Conservation (phyloP, 2,888 invertebrate species). For the Hecatera dysodea region DNA sequence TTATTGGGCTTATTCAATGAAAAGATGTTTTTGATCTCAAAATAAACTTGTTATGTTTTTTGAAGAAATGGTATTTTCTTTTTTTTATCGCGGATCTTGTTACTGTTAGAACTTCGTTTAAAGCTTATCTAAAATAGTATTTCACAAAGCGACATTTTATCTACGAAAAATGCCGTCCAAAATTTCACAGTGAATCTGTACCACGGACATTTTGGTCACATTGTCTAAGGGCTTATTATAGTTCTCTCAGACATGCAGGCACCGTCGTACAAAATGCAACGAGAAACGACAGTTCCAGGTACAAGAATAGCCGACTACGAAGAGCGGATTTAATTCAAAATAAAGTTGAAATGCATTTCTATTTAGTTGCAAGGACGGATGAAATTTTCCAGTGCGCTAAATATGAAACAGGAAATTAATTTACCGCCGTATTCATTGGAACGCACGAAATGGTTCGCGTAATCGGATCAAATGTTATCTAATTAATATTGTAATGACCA, state of each 20-base stretch:
- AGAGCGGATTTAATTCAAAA: not conserved
- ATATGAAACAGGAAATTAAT: not conserved
- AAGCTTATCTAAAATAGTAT: not conserved
- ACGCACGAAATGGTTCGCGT: not conserved
- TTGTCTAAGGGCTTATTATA: too few species aligned
- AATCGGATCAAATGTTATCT: not conserved
- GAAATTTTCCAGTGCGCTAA: not conserved
- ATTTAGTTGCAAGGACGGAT: not conserved
- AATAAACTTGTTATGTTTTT: not conserved
- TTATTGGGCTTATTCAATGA: not conserved
- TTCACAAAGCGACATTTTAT: not conserved
- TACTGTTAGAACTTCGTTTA: not conserved
- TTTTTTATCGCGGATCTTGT: not conserved
- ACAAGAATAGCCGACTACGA: not conserved
- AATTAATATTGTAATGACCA: constrained; percentile 23
- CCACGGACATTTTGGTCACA: too few species aligned
- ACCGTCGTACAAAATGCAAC: not conserved
- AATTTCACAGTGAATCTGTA: too few species aligned
- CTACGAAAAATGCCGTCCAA: too few species aligned
- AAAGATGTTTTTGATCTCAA: not conserved
- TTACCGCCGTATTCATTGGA: not conserved
- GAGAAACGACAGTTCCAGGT: not conserved
- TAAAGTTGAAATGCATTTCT: not conserved
- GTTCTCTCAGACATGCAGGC: too few species aligned
- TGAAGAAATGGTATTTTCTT: not conserved